Base-by-base conservation (phyloP, 1,140 invertebrate genomes). In the Meloidogyne floridensis region DNA sequence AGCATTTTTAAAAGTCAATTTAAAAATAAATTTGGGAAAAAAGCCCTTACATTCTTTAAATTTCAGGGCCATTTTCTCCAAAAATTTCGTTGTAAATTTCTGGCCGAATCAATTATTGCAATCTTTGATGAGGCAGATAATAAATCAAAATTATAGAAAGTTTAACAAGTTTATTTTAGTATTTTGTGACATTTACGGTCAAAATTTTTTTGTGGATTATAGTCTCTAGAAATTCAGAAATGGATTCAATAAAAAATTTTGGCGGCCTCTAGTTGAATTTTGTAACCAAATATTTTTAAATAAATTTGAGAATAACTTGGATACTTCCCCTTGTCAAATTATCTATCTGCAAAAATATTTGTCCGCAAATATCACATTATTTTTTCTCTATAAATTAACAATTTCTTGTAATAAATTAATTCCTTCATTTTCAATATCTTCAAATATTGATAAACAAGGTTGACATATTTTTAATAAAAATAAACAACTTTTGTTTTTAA, bases 41-140 rank as follows among this genome's bases (percentile, higher is more conserved):
- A 32, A 2, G n/a, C n/a, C 13, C 10, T 59, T 1, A 13, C 3
- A 2, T 59, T 13, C 5, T n/a, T 59, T 59, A 4, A n/a, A n/a
- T 73, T 73, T 43, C 4, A 85, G 15, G 85, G 83, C 13, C 84
- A 85, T 84, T 85, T 86, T 72, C 84, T 85, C 13, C 84, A 85
- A 72, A 85, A 85, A 77, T 43, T 51, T 74, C 54, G 85, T 51
- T 85, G 85, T 59, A 73, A 75, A 69, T 75, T 85, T 42, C 15
- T 85, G 20, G 84, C 78, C 47, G 78, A 83, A 8, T n/a, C n/a
- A 42, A 83, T 84, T n/a, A 11, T 18, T 18, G n/a, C 13, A 13
- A 43, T 84, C 43, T 83, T 84, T 59, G 56, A 59, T 2, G 56
- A 59, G 13, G 56, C 13, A 5, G 56, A 59, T 15, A 59, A 15